Conservation (phyloP, 2,797 vertebrate genomes). For the Bucorvus abyssinicus region DNA sequence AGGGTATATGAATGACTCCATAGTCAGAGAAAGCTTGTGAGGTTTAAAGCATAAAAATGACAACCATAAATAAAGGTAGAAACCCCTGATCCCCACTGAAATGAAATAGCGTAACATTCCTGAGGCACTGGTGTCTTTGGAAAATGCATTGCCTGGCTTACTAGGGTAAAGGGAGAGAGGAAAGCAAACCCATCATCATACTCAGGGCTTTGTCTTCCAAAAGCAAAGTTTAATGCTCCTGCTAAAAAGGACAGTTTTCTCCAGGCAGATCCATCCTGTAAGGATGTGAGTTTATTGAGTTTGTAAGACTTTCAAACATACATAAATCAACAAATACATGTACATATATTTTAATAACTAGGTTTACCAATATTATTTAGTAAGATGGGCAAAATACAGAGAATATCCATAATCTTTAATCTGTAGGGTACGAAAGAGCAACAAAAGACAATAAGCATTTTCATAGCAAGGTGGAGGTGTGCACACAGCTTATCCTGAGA, state of each 20-base stretch:
- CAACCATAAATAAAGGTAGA: conserved; percentile 70
- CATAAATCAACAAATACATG: neutral
- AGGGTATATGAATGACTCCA: conserved; percentile 49
- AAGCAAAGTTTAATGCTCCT: neutral
- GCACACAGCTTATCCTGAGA: neutral
- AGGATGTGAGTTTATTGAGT: neutral
- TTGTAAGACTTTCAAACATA: neutral
- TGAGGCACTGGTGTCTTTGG: conserved; percentile 40
- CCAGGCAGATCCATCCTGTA: neutral
- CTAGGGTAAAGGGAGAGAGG: neutral
- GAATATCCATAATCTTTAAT: neutral
- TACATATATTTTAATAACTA: neutral
- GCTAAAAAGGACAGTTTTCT: neutral
- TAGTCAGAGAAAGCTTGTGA: conserved; percentile 50
- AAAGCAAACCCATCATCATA: neutral
- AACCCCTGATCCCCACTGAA: conserved; percentile 37
- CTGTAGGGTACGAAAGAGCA: neutral
- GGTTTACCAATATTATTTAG: neutral
- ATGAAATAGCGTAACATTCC: conserved; percentile 66
- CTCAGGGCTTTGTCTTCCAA: neutral
- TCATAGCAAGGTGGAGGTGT: neutral
- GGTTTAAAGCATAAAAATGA: conserved; percentile 67
- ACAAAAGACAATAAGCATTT: neutral
- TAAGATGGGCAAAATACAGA: neutral
- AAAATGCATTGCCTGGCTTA: conserved; percentile 55